Conservation (phyloP, 2,888 invertebrate genomes). For the Lithodes maja region DNA sequence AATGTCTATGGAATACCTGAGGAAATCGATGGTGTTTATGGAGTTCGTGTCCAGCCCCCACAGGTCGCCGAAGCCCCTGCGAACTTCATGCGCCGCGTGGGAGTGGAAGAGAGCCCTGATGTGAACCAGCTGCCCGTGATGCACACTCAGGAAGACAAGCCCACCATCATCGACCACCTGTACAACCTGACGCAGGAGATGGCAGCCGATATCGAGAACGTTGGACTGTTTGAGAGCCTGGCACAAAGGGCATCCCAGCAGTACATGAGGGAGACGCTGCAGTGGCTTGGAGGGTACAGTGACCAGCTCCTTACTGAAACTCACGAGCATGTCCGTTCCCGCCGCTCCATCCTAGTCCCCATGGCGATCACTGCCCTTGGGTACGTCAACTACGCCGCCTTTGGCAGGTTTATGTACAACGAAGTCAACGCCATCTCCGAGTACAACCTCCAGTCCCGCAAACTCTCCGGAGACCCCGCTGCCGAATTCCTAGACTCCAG, state of each 20-base stretch:
- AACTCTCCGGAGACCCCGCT: constrained; percentile 57
- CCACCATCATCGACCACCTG: constrained; percentile 35
- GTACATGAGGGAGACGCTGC: constrained; percentile 53
- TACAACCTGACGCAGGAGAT: constrained; percentile 39
- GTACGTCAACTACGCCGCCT: constrained; percentile 61
- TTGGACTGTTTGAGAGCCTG: constrained; percentile 40
- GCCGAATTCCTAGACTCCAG: constrained; percentile 59
- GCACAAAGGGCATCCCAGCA: constrained; percentile 43
- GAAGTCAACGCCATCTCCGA: constrained; percentile 66
- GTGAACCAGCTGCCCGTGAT: constrained; percentile 17
- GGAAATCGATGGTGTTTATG: constrained; percentile 42
- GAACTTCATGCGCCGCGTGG: constrained; percentile 34
- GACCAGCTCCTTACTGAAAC: constrained; percentile 23
- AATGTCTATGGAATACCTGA: background rate
- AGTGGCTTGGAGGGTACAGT: constrained; percentile 52
- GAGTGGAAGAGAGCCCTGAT: constrained; percentile 12
- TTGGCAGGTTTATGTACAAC: constrained; percentile 60
- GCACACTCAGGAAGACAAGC: background rate
- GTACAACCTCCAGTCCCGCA: constrained; percentile 60
- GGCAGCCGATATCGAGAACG: constrained; percentile 27
- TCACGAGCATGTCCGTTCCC: constrained; percentile 17
- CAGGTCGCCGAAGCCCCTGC: constrained; percentile 25
- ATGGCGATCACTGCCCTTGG: constrained; percentile 12
- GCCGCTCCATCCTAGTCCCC: constrained; percentile 39
- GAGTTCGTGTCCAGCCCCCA: constrained; percentile 45